phyloP scores from a whole-genome alignment of 2,888 invertebrate genomes.

The Phlogophora meticulosa region DNA sequence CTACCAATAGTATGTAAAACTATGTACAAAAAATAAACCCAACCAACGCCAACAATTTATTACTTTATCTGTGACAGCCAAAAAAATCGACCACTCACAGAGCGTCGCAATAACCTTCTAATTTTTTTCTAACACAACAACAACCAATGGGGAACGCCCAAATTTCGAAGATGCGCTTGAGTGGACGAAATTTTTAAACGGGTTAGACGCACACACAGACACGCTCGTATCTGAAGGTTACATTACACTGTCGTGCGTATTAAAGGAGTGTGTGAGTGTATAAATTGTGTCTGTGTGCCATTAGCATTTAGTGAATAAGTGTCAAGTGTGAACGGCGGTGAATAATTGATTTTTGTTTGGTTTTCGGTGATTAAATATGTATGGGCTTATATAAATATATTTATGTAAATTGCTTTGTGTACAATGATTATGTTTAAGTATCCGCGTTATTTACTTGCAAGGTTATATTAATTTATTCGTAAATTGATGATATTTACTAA shows the following conservation, averaged over 20 bases:
- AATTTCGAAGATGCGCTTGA: conserved; percentile 80
- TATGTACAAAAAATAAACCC: conserved; percentile 39
- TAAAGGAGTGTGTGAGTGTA: conserved; percentile 17
- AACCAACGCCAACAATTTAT: conserved; percentile 58
- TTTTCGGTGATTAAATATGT: conserved; percentile 72
- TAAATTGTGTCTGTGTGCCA: conserved; percentile 69
- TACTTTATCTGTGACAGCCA: conserved; percentile 39
- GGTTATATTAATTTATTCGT: conserved; percentile 30
- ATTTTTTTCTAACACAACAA: conserved; percentile 80
- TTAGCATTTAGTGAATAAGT: conserved; percentile 87
- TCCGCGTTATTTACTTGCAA: conserved; percentile 20
- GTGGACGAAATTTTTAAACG: conserved; percentile 83
- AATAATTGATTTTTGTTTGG: conserved; percentile 71
- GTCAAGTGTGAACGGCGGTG: conserved; percentile 74
- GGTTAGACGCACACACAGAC: conserved; percentile 81
- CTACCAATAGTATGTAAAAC: conserved; percentile 16
- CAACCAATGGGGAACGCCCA: conserved; percentile 75
- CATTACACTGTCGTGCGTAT: conserved; percentile 15
- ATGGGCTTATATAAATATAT: conserved; percentile 44
- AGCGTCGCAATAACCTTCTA: conserved; percentile 68
- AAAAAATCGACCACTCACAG: conserved; percentile 69
- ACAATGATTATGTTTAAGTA: conserved; percentile 16
- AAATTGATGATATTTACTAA: conserved; percentile 23
- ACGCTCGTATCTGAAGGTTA: conserved; percentile 20
- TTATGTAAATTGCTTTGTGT: conserved; percentile 47